Percentiles rank a stretch among this genome's conserved stretches.
Conservation (phyloP, 1,140 invertebrate species). For the Calliopsis andreniformis region DNA sequence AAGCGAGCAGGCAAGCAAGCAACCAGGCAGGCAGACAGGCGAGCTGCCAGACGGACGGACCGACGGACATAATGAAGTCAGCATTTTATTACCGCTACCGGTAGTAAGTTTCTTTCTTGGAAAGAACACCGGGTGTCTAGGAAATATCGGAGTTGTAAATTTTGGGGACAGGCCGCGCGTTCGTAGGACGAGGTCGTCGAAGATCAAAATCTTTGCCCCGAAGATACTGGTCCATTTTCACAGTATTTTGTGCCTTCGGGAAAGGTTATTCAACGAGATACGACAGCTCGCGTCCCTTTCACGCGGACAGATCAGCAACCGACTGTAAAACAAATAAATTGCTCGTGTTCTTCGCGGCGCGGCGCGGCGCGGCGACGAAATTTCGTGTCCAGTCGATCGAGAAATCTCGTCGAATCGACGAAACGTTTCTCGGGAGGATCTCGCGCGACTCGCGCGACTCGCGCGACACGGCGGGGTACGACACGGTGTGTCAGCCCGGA, state of each 20-base stretch:
- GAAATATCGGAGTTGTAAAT: conserved; percentile 33
- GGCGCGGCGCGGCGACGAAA: not conserved
- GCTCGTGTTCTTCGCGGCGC: not conserved
- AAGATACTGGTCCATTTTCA: conserved; percentile 48
- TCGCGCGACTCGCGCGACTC: no score
- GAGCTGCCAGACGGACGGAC: not conserved
- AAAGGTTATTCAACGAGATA: conserved; percentile 33
- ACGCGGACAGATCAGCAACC: conserved; percentile 9
- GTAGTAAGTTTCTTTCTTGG: conserved; percentile 51
- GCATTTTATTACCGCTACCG: conserved; percentile 47
- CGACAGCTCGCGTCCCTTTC: conserved; percentile 10
- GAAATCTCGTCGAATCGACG: conserved; percentile 51
- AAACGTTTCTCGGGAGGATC: conserved; percentile 46
- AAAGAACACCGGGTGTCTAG: conserved; percentile 50
- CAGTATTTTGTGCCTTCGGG: conserved; percentile 37
- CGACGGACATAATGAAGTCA: conserved; percentile 42
- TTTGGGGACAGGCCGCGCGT: not conserved
- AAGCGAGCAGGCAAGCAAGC: no score
- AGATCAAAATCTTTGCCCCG: conserved; percentile 27
- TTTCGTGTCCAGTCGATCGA: not conserved
- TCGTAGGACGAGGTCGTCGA: not conserved
- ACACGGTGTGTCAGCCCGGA: conserved; percentile 31
- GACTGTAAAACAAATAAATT: conserved; percentile 36
- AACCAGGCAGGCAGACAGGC: no score
- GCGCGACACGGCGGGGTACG: not conserved